Evolutionary conservation across 2,113 vertebrate species (phyloP).

Genomic region (Gyps fulvus): DNA sequence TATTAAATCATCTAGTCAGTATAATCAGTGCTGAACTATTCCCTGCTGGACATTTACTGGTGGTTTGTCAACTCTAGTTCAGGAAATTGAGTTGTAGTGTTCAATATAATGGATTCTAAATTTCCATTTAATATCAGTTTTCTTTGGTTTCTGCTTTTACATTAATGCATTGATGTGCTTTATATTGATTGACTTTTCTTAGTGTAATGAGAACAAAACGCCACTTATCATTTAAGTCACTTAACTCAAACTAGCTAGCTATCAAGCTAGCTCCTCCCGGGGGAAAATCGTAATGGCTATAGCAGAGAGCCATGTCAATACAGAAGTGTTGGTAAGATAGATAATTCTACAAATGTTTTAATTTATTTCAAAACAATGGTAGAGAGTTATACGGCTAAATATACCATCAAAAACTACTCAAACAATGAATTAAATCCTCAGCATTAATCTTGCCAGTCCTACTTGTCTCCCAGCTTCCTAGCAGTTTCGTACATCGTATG

Average conservation of each 20-base stretch:
- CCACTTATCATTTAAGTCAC: conserved; percentile 41
- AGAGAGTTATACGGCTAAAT: background rate
- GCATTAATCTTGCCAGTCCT: background rate
- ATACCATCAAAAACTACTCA: background rate
- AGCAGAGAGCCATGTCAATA: background rate
- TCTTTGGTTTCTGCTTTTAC: conserved; percentile 56
- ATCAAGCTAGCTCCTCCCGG: conserved; percentile 8
- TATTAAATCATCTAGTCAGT: conserved; percentile 50
- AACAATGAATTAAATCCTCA: background rate
- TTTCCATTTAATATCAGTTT: conserved; percentile 64
- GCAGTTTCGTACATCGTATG: background rate
- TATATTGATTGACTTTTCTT: conserved; percentile 49
- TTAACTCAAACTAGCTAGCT: conserved; percentile 55
- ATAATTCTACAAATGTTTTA: conserved; percentile 10
- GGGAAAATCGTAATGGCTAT: background rate
- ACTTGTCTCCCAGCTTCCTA: background rate
- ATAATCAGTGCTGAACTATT: conserved; percentile 21
- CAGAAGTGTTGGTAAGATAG: background rate
- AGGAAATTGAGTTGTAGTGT: conserved; percentile 55
- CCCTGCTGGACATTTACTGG: conserved; percentile 44
- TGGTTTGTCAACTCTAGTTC: conserved; percentile 59
- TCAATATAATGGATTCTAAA: conserved; percentile 53
- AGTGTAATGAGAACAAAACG: conserved; percentile 27
- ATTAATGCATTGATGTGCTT: conserved; percentile 52
- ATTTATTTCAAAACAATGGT: conserved; percentile 4